Conservation (phyloP, 2,888 invertebrate genomes). For the Archaeoteleia sp. region DNA sequence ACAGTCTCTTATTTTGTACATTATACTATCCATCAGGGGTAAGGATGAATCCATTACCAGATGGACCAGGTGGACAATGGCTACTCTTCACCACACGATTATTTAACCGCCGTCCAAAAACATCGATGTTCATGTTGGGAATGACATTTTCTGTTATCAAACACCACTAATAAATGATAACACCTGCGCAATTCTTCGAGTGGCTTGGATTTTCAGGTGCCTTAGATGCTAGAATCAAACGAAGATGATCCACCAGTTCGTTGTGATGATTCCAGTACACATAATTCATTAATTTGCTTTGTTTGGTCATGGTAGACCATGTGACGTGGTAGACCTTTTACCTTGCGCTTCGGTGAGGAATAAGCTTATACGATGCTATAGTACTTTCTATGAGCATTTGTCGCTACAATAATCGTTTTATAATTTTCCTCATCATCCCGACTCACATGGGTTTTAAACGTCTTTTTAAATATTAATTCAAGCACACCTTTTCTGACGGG, state of each 20-base stretch:
- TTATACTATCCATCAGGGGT: not conserved
- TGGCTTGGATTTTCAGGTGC: no score
- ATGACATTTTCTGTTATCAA: no score
- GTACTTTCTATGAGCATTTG: conserved; percentile 19
- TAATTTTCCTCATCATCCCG: no score
- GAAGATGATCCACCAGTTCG: no score
- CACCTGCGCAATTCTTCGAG: conserved; percentile 1
- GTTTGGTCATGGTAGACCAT: not conserved
- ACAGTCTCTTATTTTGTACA: not conserved
- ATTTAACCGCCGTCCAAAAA: conserved; percentile 4
- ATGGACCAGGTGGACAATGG: no score
- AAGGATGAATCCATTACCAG: not conserved
- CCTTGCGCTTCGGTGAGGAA: not conserved
- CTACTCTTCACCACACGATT: no score
- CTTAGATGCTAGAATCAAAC: no score
- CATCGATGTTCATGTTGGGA: not conserved
- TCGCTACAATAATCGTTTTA: conserved; percentile 9
- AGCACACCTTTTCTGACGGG: conserved; percentile 1
- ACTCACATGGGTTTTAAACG: no score
- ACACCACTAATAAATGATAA: no score
- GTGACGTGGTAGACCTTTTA: not conserved
- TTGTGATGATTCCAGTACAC: conserved; percentile 1
- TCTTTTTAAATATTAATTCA: conserved; percentile 7
- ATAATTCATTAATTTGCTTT: no score
- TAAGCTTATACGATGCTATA: not conserved